Evolutionary conservation across 1,140 invertebrate species (phyloP).

Genomic region (Tetramorium alpestre): DNA sequence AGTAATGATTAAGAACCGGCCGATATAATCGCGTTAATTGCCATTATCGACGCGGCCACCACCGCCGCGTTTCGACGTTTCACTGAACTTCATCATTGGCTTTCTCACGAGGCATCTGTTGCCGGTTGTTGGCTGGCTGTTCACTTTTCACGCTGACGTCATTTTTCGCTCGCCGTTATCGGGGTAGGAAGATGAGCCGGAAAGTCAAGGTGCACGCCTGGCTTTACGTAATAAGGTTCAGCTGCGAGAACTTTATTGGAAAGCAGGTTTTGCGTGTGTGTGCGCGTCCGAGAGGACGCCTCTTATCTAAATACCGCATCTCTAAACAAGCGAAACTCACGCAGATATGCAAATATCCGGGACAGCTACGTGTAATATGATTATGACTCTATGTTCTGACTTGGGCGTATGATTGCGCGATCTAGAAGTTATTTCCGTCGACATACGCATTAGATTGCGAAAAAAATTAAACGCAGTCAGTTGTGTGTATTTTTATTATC

Average conservation of each 20-base stretch:
- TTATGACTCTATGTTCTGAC: neutral
- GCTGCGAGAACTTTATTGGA: neutral
- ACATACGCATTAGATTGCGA: neutral
- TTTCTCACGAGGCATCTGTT: neutral
- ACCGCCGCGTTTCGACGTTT: neutral
- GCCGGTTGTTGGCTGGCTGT: neutral
- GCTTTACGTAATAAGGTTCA: constrained; percentile 26
- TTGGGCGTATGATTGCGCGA: neutral
- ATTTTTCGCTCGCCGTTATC: neutral
- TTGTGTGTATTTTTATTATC: neutral
- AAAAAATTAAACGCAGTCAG: neutral
- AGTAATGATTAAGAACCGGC: constrained; percentile 78
- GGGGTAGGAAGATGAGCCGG: neutral
- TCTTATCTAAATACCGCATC: constrained; percentile 27
- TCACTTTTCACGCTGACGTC: neutral
- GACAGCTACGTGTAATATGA: neutral
- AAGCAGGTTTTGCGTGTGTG: constrained; percentile 12
- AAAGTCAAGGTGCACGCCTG: constrained; percentile 31
- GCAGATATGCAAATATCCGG: constrained; percentile 25
- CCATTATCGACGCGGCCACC: constrained; percentile 69
- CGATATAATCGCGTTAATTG: constrained; percentile 79
- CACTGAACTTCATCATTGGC: neutral
- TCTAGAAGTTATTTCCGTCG: neutral
- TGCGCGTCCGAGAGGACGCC: neutral
- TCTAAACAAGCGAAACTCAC: constrained; percentile 28